Conservation (phyloP, 2,113 vertebrate species). For the Ibidorhyncha struthersii region DNA sequence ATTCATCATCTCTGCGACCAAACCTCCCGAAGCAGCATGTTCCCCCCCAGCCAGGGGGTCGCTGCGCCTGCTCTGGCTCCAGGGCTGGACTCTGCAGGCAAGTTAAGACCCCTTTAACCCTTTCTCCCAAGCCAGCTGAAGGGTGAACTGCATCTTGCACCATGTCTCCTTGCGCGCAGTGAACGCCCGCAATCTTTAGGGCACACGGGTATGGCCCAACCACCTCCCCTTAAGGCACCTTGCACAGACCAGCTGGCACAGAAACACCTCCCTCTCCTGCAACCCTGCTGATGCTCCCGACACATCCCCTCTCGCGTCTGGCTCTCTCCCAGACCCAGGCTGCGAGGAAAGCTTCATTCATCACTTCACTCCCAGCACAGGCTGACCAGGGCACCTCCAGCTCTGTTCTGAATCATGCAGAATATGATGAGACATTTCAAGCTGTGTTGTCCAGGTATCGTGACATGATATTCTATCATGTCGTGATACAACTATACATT, state of each 20-base stretch:
- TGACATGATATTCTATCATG: not conserved
- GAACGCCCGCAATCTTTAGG: not conserved
- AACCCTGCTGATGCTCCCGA: not conserved
- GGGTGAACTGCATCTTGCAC: accelerated
- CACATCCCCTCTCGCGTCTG: not conserved
- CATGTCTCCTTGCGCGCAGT: accelerated
- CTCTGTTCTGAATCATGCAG: not conserved
- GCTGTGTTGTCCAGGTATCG: not conserved
- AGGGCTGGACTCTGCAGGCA: not conserved
- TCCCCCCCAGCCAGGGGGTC: not conserved
- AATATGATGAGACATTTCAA: not conserved
- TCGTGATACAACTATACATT: not conserved
- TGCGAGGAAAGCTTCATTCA: not conserved
- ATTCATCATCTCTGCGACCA: not conserved
- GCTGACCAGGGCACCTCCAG: not conserved
- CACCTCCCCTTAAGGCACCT: not conserved
- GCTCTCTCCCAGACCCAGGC: not conserved
- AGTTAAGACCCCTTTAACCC: not conserved
- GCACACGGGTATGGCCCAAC: accelerated
- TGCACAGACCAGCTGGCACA: not conserved
- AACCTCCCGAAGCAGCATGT: not conserved
- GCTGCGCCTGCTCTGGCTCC: not conserved
- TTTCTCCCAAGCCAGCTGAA: not conserved
- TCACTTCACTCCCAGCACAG: not conserved
- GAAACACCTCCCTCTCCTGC: not conserved